Base-by-base conservation (phyloP, 2,113 vertebrate genomes). In the Sula dactylatra region DNA sequence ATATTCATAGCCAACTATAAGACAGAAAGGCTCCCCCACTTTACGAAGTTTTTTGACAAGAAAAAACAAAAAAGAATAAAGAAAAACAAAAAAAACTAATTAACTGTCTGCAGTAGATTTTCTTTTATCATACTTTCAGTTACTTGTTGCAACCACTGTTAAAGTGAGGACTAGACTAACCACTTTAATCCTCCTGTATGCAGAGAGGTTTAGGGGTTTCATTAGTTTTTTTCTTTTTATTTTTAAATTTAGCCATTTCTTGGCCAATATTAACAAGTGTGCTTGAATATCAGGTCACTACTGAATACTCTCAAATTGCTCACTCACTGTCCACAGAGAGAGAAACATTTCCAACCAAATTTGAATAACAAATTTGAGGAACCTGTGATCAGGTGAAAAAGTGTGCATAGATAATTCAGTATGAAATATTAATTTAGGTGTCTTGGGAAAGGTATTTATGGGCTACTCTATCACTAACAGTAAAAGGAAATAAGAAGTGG, bases 11-110 rank as follows among this genome's bases (percentile, higher is more conserved):
- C 6, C 13, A 82, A 25, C 6, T 29, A 61, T 5, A 71, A 56
- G 21, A 47, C 2, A 36, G 9, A 20, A n/a, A n/a, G n/a, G n/a
- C 13, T 1, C 7, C 4, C 13, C 4, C 45, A 61, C 4, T 38
- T 42, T 11, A 31, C 4, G 5, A 40, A 21, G 3, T 4, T 36
- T 84, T 93, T 78, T 76, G 10, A 40, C 27, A 21, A 81, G 15
- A 59, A 66, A 17, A 50, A 11, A 58, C 4, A 71, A 74, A 90
- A 40, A 65, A 27, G 4, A 34, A 34, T 4, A 47, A 78, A 64
- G n/a, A 22, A 67, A 73, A 73, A 10, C 32, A 19, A 56, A 72
- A 85, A 71, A 25, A 20, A 42, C 15, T 22, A 4, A 52, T 32
- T 13, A 66, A 45, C 2, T 18, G 5, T 27, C 44, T 79, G 21